Evolutionary conservation across 2,113 vertebrate species (phyloP), one percentile per base, ranked within the genome.

Genomic region (Alces alces): DNA sequence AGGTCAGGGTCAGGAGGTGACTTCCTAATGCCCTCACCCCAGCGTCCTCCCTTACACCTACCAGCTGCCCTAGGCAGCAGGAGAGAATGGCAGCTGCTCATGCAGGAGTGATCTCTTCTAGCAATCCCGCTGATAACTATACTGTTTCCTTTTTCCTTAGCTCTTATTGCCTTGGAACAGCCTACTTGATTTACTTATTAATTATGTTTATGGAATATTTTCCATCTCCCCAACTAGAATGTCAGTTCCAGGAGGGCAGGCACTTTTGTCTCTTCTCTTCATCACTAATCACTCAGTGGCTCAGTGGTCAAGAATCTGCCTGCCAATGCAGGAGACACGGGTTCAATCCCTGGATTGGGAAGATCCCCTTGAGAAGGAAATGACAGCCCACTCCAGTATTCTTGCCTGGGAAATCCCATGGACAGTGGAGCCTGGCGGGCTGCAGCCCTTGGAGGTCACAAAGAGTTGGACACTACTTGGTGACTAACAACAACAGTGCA

Each of bases 1-100:
- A 57, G 90, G 89, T 54, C 43, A 98, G 58, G 54, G 76, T 96
- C 39, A 93, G 61, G 43, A 79, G 25, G 6, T 0, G 39, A 28
- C 16, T 58, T 94, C 91, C 47, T 70, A 60, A 66, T 0, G 6
- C 16, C 50, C 30, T 66, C 4, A 2, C 27, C 23, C 33, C 70
- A 64, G 52, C 23, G 23, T 54, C 82, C n/a, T 54, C 30, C 52
- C 61, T 43, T 58, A 23, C 2, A 3, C 4, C 2, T 3, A 43
- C 50, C 0, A 2, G 5, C 3, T 4, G 12, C 58, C n/a, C 21
- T 8, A 5, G 28, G 17, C 25, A n/a, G 45, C 8, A 85, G 47
- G 66, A 36, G 19, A 70, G 86, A 85, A 8, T 0, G 58, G 39
- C 86, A 27, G 19, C 6, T n/a, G 66, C 27, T 70, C 39, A 0